Base-by-base conservation (phyloP, 2,888 invertebrate genomes). In the Meiosimyza platycephala region DNA sequence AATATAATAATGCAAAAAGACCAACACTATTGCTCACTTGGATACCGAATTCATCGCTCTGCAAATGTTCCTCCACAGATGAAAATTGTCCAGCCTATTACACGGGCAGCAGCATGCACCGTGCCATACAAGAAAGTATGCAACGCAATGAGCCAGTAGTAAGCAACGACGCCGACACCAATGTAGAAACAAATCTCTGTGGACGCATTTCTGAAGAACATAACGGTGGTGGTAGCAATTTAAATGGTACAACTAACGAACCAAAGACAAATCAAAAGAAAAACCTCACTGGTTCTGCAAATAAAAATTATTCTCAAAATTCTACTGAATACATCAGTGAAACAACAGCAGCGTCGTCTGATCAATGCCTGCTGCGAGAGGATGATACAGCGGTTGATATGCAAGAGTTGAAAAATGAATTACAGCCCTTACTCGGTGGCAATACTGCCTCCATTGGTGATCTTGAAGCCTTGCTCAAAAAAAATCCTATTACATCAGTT, bases 31-130 rank as follows among this genome's bases (percentile, higher is more conserved):
- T 96, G 78, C 90, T 98, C 3, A 96, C 96, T 75, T 98, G 98
- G 98, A 96, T 98, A 78, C 98, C 98, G 0, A 98, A 98, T 86
- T 91, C 93, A 3, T 95, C 96, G 0, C 88, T 98, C 54, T 91
- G 94, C 76, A 95, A 93, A 87, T 95, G 96, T 83, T 95, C 96
- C 16, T 92, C 91, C 16, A 91, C 93, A 7, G 88, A 92, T 54
- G 92, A 93, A 81, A 92, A 91, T 47, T 77, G 83, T 70, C 75
- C 54, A 71, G 77, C 76, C 18, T 74, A 51, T 47, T 75, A 62
- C 52, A 47, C 76, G 55, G 65, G 74, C 0, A 60, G 22, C 54
- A 54, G 16, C n/a, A 62, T 70, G 54, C 62, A 70, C 2, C 63
- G 52, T 16, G 54, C 52, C 11, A 54, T 62, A 33, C 16, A 28